Base-by-base conservation (phyloP, 2,888 invertebrate species). In the Ectemnius continuus region DNA sequence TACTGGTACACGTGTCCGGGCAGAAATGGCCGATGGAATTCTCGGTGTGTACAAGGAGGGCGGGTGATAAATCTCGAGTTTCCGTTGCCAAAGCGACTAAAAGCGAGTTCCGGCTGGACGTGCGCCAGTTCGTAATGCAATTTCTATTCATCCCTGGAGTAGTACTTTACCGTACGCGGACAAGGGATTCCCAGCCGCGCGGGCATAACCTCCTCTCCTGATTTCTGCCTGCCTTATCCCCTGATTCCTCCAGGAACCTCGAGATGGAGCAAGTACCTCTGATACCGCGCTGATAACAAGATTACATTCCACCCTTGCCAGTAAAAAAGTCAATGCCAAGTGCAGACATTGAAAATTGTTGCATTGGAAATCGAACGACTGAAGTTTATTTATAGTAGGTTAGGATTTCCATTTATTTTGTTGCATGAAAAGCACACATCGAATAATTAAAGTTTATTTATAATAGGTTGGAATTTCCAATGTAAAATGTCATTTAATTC, bases 231-330 rank as follows among this genome's bases (percentile, higher is more conserved):
- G 73, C 79, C 77, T 84, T 84, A 84, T 76, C 82, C 82, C 81
- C 74, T 36, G 66, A 48, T 72, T 72, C 79, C 79, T 68, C 45
- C 59, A 57, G 62, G 59, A 18, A 57, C 75, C 63, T 69, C 83
- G 74, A 84, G 84, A 84, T 84, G 84, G 84, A 79, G 76, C 77
- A 67, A 84, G 74, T 67, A 62, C 72, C 74, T 58, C 76, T 57
- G 16, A 14, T 36, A 36, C 46, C 46, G 18, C 48, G 14, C 8
- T 56, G 70, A 76, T 75, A 72, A 75, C 26, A 11, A 16, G 20
- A 16, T 36, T 23, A 20, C 46, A 6, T 45, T 47, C 18, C 23
- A 23, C 23, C 23, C 23, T 23, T 23, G 23, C 23, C 2, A 23
- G 23, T 23, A 2, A 23, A 23, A 23, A 23, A 23, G 23, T 23